Conservation (phyloP, 2,113 vertebrate species). For the Capreolus pygargus region DNA sequence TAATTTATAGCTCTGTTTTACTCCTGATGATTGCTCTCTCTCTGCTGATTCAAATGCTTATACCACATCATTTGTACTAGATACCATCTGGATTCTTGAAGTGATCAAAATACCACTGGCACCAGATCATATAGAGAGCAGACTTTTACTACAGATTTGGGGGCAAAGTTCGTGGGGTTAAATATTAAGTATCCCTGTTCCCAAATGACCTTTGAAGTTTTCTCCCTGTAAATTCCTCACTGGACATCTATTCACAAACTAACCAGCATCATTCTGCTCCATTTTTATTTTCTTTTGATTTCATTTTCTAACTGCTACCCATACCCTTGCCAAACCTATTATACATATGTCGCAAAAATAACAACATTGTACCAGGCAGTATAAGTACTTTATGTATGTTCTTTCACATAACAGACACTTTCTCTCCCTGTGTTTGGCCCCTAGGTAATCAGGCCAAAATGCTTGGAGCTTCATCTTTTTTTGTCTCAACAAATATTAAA, state of each 20-base stretch:
- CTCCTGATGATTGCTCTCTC: not conserved
- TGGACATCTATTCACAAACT: not conserved
- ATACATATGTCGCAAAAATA: not conserved
- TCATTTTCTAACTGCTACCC: not conserved
- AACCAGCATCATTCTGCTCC: not conserved
- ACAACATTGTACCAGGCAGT: not conserved
- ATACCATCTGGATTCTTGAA: not conserved
- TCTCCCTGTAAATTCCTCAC: not conserved
- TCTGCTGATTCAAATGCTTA: not conserved
- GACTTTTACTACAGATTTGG: not conserved
- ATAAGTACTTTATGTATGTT: not conserved
- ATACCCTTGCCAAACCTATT: not conserved
- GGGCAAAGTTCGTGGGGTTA: not conserved
- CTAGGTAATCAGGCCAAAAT: not conserved
- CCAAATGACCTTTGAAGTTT: not conserved
- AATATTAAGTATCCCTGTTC: not conserved
- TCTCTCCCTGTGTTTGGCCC: not conserved
- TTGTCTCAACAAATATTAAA: not conserved
- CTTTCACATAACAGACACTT: not conserved
- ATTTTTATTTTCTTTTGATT: not conserved
- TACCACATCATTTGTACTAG: not conserved
- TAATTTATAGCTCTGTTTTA: not conserved
- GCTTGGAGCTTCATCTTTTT: not conserved
- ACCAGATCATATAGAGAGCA: not conserved
- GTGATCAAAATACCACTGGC: not conserved